Base-by-base conservation (phyloP, 2,888 invertebrate genomes). In the Euzetes globulus region DNA sequence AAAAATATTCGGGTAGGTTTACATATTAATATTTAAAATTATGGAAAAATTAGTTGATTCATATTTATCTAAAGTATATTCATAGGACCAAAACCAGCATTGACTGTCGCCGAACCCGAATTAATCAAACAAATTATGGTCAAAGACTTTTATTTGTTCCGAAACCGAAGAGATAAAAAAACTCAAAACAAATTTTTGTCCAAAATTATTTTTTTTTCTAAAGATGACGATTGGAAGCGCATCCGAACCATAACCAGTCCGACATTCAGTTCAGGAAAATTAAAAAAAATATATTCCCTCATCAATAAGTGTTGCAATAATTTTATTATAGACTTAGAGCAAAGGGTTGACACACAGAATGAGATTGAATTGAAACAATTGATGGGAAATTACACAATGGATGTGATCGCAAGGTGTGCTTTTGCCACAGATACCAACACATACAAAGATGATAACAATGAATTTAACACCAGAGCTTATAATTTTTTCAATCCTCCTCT, bases 271-370 rank as follows among this genome's bases (percentile, higher is more conserved):
- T 50, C 50, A n/a, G 50, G 72, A 11, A 58, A 60, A 37, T 9
- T 72, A 2, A 72, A 17, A 17, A 55, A 41, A 72, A 22, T 60
- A 33, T 72, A 19, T 41, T 1, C 27, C 1, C 19, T 72, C 41
- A 55, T 72, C 15, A 37, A 33, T 6, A 17, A 45, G 3, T 72
- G 72, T 60, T 33, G 33, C 60, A 33, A 15, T 33, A 72, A 75
- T 41, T 41, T 63, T 2, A 7, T 68, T 4, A 17, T 60, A 1
- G 13, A 45, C 33, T 19, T 60, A 3, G 41, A 72, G 4, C 6
- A 4, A 1, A 13, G n/a, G 4, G n/a, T 19, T 13, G 47, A 19
- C 5, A 19, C 19, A 1, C 11, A 19, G 17, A n/a, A 29, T 13
- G 22, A 33, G 9, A 22, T 72, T 5, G 41, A 72, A 22, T 15